Base-by-base conservation (phyloP, 30 jellyfish, hydroid and myxozoan genomes). In the Aurelia aurita region DNA sequence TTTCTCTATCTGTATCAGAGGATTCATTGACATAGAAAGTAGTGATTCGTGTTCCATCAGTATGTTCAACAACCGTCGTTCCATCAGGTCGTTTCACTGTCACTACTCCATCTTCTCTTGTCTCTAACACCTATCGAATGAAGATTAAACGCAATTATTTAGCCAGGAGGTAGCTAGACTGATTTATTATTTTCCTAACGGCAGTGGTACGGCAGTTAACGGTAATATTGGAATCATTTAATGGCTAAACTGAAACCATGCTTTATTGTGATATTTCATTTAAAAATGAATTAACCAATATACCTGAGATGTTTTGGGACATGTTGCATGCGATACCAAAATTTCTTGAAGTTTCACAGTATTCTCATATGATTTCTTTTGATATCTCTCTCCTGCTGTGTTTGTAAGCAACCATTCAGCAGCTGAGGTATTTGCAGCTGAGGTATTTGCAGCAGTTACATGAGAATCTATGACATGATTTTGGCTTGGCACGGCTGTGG, bases 1-100 rank as follows among this genome's bases (percentile, higher is more conserved):
- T 91, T 44, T 91, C 98, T 0, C 47, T 45, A 72, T 86, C 88
- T 34, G 45, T 51, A 16, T 55, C 45, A 21, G 28, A 12, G 12
- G 85, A 44, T 23, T 0, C 31, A 28, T 71, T 73, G 29, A 19
- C 61, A 10, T 20, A 14, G 45, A 31, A 65, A 5, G 95, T 75
- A 19, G 98, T 86, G 3, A 93, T 76, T 59, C 98, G 83, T 28
- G 98, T 93, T 13, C 98, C 98, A 87, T 93, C 98, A 31, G 57
- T 61, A 58, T 73, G 92, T 78, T 93, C 97, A 25, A 89, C 96
- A 22, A 93, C 59, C 10, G 55, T 39, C 1, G 96, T 81, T 7
- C 96, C 95, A 63, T 87, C 91, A 3, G 85, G 89, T 22, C 86
- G 83, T n/a, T 61, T 29, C 14, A 88, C 92, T 23, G 53, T 88